Conservation (phyloP, 2,797 vertebrate species). For the Enteromius paludinosus region DNA sequence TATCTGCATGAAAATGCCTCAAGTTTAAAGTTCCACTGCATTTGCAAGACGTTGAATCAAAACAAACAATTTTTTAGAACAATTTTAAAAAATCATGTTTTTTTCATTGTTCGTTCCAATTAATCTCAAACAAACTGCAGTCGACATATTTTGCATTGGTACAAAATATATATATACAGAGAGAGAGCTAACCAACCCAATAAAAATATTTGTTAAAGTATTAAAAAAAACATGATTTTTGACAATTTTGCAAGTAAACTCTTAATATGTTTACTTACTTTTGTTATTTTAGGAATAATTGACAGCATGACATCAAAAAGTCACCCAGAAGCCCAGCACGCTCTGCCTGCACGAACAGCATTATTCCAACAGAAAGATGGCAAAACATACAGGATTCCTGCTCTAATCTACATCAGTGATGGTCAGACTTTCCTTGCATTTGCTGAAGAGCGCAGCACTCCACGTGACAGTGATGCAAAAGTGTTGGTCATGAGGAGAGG, state of each 20-base stretch:
- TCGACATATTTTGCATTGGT: too few species aligned
- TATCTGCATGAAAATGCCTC: background rate
- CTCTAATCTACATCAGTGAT: conserved; percentile 82
- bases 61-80: too few species aligned
- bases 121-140: too few species aligned
- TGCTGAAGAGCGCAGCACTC: conserved; percentile 85
- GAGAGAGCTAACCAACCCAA: too few species aligned
- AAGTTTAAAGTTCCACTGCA: background rate
- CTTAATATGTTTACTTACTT: background rate
- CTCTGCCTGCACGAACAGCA: conserved; percentile 72
- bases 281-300: conserved; percentile 26
- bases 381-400: conserved; percentile 88
- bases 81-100: too few species aligned
- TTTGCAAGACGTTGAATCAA: background rate
- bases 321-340: background rate
- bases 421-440: conserved; percentile 85
- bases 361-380: conserved; percentile 82
- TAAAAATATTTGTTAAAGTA: too few species aligned
- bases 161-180: too few species aligned
- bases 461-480: conserved; percentile 80
- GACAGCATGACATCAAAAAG: conserved; percentile 8
- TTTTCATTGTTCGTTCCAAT: too few species aligned
- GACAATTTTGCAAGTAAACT: too few species aligned
- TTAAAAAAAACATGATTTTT: too few species aligned
- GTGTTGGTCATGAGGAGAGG: conserved; percentile 87